These are phyloP conservation scores for Oryzias woworae DNA, from an alignment of 2,113 vertebrate genomes.

Conservation along the genomic window DNA sequence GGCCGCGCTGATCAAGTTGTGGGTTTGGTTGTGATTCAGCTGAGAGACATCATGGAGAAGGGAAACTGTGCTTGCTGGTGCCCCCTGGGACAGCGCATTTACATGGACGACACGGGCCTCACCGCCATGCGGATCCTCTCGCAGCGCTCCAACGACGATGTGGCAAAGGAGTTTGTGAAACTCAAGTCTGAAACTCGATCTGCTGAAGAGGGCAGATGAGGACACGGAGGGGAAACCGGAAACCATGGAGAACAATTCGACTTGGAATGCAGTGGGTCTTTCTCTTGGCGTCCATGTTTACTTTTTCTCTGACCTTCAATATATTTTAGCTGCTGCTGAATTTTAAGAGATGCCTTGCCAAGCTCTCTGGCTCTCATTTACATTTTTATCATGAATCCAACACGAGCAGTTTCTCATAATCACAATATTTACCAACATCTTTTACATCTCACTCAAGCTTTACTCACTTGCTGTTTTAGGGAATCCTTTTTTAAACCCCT, in stretches of 20 bases:
- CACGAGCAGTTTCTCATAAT: neutral
- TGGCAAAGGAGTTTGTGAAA: conserved; percentile 95
- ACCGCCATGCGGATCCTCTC: conserved; percentile 95
- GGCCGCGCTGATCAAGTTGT: conserved; percentile 92
- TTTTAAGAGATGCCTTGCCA: conserved; percentile 14
- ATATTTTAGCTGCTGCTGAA: conserved; percentile 48
- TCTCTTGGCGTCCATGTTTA: neutral
- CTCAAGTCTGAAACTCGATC: conserved; percentile 95
- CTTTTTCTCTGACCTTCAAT: conserved; percentile 18
- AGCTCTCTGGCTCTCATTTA: conserved; percentile 22
- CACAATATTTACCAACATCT: neutral
- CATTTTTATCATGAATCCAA: conserved; percentile 8
- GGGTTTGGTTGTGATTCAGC: conserved; percentile 89
- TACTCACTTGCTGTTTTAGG: conserved; percentile 1
- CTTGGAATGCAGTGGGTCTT: neutral
- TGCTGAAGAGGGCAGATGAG: conserved; percentile 90
- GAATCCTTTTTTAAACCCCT: neutral
- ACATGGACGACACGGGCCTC: conserved; percentile 96
- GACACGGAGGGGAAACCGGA: neutral
- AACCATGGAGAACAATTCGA: neutral
- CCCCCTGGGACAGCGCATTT: conserved; percentile 86
- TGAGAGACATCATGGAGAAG: conserved; percentile 87
- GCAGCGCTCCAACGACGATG: conserved; percentile 95
- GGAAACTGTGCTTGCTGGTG: conserved; percentile 96
- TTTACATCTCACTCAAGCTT: conserved; percentile 14